Conservation (phyloP, 2,888 invertebrate species). For the Lasioglossum pauxillum region DNA sequence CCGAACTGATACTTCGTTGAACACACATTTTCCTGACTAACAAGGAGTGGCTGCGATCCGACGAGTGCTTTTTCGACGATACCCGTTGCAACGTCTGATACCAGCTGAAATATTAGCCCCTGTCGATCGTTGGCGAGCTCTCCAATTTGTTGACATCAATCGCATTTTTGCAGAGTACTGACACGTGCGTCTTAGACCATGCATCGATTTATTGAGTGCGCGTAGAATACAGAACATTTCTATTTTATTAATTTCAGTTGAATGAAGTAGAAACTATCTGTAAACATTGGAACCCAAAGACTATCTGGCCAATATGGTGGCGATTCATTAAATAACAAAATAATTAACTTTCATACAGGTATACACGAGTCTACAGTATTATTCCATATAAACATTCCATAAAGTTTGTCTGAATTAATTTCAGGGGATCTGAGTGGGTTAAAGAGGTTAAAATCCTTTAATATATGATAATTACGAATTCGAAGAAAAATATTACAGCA, state of each 20-base stretch:
- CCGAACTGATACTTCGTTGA: slow-evolving; percentile 5
- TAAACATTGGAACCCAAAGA: not conserved
- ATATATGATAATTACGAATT: not conserved
- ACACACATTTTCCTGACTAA: not conserved
- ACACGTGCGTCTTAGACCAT: not conserved
- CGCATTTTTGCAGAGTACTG: not conserved
- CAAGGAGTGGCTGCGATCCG: slow-evolving; percentile 6
- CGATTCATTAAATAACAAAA: no score
- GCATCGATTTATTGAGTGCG: not conserved
- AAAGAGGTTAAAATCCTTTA: not conserved
- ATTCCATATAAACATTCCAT: not conserved
- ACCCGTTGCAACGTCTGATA: not conserved
- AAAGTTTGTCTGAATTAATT: not conserved
- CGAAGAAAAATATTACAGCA: not conserved
- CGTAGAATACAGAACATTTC: not conserved
- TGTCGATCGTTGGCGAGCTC: not conserved
- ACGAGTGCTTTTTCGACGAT: not conserved
- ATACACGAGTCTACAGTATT: no score
- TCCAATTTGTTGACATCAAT: not conserved
- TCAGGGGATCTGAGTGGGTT: not conserved
- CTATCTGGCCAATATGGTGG: not conserved
- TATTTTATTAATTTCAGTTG: not conserved
- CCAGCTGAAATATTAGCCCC: not conserved
- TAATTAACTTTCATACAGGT: not conserved
- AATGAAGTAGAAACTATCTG: not conserved